These are phyloP conservation scores for Symphodus melops DNA, from an alignment of 2,113 vertebrate genomes.

Conservation along the genomic window DNA sequence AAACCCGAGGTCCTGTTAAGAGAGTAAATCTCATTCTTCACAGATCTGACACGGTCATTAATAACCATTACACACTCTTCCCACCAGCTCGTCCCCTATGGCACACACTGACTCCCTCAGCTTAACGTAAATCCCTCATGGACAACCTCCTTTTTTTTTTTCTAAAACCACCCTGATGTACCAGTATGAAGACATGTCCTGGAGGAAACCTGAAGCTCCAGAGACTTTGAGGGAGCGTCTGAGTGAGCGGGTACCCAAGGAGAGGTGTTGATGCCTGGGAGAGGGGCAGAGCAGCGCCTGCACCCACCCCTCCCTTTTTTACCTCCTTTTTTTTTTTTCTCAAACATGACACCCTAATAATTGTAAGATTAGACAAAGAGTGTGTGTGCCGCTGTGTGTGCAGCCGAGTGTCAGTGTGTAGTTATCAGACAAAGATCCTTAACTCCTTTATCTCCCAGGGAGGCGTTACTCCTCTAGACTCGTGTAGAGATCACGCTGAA, in stretches of 20 bases:
- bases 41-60: slow-evolving; percentile 79
- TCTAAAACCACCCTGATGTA: slow-evolving; percentile 48
- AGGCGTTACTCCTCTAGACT: slow-evolving; percentile 45
- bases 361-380: slow-evolving; percentile 67
- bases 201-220: slow-evolving; percentile 73
- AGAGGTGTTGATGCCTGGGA: slow-evolving; percentile 65
- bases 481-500: slow-evolving; percentile 2
- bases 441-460: slow-evolving; percentile 59
- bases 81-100: slow-evolving; percentile 55
- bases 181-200: slow-evolving; percentile 63
- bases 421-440: slow-evolving; percentile 62
- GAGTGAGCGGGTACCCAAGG: slow-evolving; percentile 62
- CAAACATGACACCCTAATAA: slow-evolving; percentile 71
- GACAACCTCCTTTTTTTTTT: slow-evolving; percentile 57
- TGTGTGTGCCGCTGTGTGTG: slow-evolving; percentile 24
- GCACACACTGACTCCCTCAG: slow-evolving; percentile 66
- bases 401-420: slow-evolving; percentile 20
- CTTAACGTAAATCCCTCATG: slow-evolving; percentile 74
- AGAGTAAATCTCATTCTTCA: slow-evolving; percentile 80
- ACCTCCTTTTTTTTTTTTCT: slow-evolving; percentile 34
- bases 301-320: slow-evolving; percentile 9
- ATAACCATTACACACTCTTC: slow-evolving; percentile 75
- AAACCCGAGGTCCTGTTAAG: slow-evolving; percentile 75
- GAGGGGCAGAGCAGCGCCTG: slow-evolving; percentile 34
- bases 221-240: slow-evolving; percentile 58